phyloP scores from a whole-genome alignment of 2,888 invertebrate species.

The Unio delphinus region DNA sequence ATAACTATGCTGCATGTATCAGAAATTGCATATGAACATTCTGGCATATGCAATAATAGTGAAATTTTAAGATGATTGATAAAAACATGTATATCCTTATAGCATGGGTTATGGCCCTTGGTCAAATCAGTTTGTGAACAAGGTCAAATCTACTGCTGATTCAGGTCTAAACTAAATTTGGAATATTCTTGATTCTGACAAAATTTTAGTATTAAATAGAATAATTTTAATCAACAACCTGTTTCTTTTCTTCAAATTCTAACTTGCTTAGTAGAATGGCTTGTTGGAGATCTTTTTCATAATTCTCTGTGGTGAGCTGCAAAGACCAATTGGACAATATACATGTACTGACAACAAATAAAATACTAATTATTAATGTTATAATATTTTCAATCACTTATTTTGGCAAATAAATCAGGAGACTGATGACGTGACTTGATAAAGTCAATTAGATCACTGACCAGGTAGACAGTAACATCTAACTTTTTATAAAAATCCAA shows the following conservation, averaged over 20 bases:
- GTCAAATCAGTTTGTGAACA: background rate
- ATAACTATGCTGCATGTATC: too few relatives aligned
- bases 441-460: too few relatives aligned
- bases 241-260: conserved; percentile 78
- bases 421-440: too few relatives aligned
- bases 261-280: conserved; percentile 84
- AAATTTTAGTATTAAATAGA: background rate
- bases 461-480: too few relatives aligned
- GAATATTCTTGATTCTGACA: conserved; percentile 2
- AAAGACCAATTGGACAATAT: conserved; percentile 25
- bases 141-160: background rate
- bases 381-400: background rate
- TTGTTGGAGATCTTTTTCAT: conserved; percentile 76
- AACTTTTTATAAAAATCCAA: too few relatives aligned
- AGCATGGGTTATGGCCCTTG: background rate
- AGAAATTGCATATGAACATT: too few relatives aligned
- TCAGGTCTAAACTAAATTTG: background rate
- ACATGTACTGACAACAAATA: background rate
- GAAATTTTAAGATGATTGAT: too few relatives aligned
- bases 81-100: too few relatives aligned
- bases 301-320: conserved; percentile 76
- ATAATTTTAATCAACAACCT: conserved; percentile 29
- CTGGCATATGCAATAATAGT: too few relatives aligned
- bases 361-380: background rate
- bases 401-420: background rate